A percentile compares a stretch with the other conserved stretches of the same genome.
Conservation (phyloP, 2,888 invertebrate genomes). For the Drosophila kambysellisi region DNA sequence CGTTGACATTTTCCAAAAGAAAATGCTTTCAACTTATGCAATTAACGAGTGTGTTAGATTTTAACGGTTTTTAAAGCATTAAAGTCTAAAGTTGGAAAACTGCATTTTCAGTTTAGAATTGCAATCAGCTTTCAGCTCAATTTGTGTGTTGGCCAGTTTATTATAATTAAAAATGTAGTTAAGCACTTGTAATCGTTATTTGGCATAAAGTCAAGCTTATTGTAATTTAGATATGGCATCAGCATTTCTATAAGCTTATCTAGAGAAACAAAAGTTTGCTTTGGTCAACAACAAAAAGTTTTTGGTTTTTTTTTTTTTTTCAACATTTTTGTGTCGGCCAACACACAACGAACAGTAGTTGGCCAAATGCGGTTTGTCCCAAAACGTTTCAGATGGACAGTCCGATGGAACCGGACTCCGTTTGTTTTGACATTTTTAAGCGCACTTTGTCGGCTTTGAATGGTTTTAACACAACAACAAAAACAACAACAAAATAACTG, state of each 20-base stretch:
- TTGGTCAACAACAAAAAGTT: conserved; percentile 21
- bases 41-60: background rate
- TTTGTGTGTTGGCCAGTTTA: conserved; percentile 1
- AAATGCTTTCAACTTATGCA: background rate
- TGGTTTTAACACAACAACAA: conserved; percentile 33
- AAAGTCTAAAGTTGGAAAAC: background rate
- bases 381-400: conserved; percentile 43
- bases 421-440: conserved; percentile 76
- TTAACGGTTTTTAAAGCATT: too few species aligned
- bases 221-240: conserved; percentile 46
- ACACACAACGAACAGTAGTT: conserved; percentile 10
- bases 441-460: conserved; percentile 75
- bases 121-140: conserved; percentile 7
- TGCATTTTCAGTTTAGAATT: background rate
- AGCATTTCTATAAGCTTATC: conserved; percentile 37
- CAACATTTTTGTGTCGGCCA: conserved; percentile 33
- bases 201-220: conserved; percentile 35
- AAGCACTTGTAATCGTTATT: conserved; percentile 8
- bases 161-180: conserved; percentile 29
- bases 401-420: conserved; percentile 17
- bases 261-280: conserved; percentile 27
- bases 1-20: background rate
- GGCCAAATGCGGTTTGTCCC: conserved; percentile 40
- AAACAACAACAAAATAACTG: background rate
- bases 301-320: background rate